Evolutionary conservation across 2,888 invertebrate genomes (phyloP).

Genomic region (Macrosiphum euphorbiae): DNA sequence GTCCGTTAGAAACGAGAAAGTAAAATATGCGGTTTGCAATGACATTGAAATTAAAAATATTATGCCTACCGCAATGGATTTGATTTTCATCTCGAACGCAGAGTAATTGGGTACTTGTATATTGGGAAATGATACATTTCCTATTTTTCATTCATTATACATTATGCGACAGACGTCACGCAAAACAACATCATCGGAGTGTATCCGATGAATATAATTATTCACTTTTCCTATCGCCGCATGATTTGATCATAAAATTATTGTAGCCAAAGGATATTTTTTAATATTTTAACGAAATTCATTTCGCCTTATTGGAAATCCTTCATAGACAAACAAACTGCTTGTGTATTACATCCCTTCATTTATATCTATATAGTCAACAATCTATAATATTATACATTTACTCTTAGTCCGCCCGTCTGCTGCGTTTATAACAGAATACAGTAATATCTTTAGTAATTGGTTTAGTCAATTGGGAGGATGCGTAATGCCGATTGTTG

Average conservation of each 20-base stretch:
- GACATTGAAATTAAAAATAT: slow-evolving; percentile 34
- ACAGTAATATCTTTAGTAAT: neutral
- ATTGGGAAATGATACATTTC: slow-evolving; percentile 19
- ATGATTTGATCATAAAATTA: slow-evolving; percentile 8
- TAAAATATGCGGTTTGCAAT: slow-evolving; percentile 13
- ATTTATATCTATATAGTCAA: neutral
- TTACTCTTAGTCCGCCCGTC: neutral
- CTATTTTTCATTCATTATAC: slow-evolving; percentile 27
- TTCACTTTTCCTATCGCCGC: slow-evolving; percentile 37
- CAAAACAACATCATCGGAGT: slow-evolving; percentile 46
- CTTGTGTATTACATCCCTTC: too few relatives aligned
- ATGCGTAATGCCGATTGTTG: neutral
- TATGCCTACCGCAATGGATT: neutral
- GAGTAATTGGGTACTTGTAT: neutral
- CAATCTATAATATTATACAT: neutral
- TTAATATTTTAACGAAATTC: neutral
- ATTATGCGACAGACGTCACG: slow-evolving; percentile 40
- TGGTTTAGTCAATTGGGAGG: neutral
- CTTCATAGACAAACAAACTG: neutral
- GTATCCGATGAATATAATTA: slow-evolving; percentile 35
- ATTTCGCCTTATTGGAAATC: neutral
- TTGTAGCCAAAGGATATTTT: neutral
- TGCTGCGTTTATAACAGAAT: neutral
- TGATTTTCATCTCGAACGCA: slow-evolving; percentile 28
- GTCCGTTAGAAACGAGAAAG: slow-evolving; percentile 47